Conservation (phyloP, 2,113 vertebrate species). For the Melozone crissalis region DNA sequence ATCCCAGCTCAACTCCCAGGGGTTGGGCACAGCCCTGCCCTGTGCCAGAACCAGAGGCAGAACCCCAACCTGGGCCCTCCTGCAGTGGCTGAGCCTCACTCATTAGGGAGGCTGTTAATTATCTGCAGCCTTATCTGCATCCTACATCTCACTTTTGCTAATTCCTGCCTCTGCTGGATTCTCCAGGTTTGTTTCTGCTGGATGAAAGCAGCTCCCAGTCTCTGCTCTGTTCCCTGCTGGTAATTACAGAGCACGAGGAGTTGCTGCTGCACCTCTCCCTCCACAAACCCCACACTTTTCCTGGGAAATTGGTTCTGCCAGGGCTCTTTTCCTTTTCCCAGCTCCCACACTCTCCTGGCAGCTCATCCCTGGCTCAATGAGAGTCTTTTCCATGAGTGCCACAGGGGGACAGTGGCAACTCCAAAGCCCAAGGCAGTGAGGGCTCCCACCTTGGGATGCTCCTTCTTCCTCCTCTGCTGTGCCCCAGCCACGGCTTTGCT, state of each 20-base stretch:
- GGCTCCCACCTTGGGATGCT: not conserved
- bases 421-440: not conserved
- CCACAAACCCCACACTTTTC: not conserved
- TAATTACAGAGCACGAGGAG: not conserved
- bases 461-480: not conserved
- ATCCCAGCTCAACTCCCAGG: not conserved
- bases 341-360: not conserved
- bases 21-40: not conserved
- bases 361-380: not conserved
- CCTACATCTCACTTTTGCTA: not conserved
- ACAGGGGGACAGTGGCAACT: not conserved
- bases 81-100: not conserved
- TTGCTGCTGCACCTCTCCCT: not conserved
- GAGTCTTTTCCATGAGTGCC: not conserved
- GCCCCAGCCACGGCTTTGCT: not conserved
- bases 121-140: not conserved
- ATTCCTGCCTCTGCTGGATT: not conserved
- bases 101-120: not conserved
- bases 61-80: not conserved
- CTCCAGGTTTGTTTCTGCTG: not conserved
- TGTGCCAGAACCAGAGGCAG: not conserved
- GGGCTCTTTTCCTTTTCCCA: not conserved
- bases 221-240: not conserved
- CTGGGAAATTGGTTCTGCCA: not conserved
- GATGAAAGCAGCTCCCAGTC: not conserved